phyloP scores from a whole-genome alignment of 2,797 vertebrate species.

The Danio choprae region DNA sequence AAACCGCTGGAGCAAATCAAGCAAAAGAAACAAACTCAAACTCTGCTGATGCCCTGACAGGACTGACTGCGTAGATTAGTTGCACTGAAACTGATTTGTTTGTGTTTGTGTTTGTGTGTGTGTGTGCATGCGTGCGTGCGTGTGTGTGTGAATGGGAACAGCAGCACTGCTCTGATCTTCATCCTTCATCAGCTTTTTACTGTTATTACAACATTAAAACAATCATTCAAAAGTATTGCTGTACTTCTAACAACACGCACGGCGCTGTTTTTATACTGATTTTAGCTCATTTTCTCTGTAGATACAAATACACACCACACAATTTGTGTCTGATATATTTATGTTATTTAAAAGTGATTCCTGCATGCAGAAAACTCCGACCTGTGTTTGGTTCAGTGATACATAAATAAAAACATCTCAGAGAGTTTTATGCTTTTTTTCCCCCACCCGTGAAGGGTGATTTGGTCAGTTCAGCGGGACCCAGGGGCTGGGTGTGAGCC shows the following conservation, averaged over 20 bases:
- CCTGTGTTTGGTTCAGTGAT: slow-evolving; percentile 44
- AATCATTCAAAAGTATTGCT: neutral
- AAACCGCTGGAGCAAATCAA: slow-evolving; percentile 1
- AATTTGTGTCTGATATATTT: slow-evolving; percentile 53
- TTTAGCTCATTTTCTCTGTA: slow-evolving; percentile 15
- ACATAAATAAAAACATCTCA: slow-evolving; percentile 50
- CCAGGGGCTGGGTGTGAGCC: neutral
- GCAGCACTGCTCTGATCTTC: neutral
- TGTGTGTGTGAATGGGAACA: slow-evolving; percentile 20
- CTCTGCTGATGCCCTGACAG: slow-evolving; percentile 11
- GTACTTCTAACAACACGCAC: neutral
- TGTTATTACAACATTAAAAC: neutral
- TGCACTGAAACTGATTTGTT: slow-evolving; percentile 32
- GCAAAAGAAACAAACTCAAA: slow-evolving; percentile 5
- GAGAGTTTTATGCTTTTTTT: slow-evolving; percentile 19
- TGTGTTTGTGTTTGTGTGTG: no score
- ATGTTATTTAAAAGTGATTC: slow-evolving; percentile 60
- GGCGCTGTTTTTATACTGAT: slow-evolving; percentile 5
- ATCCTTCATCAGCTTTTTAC: neutral
- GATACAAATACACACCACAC: slow-evolving; percentile 15
- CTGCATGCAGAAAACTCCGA: slow-evolving; percentile 57
- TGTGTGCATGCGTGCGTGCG: no score
- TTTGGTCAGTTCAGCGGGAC: neutral
- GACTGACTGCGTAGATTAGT: slow-evolving; percentile 8
- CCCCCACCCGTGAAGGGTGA: slow-evolving; percentile 6